Percentiles rank a stretch among this genome's conserved stretches.
These are phyloP conservation scores for Panopea generosa DNA, from an alignment of 2,888 invertebrate species.

Conservation along the genomic window DNA sequence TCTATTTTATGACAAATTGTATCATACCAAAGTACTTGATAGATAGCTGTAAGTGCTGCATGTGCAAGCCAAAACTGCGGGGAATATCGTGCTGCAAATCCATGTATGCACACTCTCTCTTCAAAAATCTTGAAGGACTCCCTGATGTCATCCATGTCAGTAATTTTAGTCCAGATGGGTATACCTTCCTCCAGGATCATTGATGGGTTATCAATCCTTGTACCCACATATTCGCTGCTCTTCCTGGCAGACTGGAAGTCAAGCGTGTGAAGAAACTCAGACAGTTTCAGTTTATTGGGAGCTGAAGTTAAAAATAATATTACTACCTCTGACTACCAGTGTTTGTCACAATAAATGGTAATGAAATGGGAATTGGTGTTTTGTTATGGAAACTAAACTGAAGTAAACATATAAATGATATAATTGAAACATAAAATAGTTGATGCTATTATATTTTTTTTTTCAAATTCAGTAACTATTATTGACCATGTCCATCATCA, in stretches of 20 bases:
- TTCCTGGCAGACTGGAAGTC: constrained; percentile 41
- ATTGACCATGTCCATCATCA: too few species aligned
- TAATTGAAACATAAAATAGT: too few species aligned
- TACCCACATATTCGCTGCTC: constrained; percentile 50
- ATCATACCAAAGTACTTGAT: constrained; percentile 48
- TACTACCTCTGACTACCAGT: too few species aligned
- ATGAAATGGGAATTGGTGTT: too few species aligned
- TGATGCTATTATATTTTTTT: too few species aligned
- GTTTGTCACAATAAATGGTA: too few species aligned
- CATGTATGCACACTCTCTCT: constrained; percentile 48
- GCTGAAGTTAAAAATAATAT: neutral
- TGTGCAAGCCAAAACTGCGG: constrained; percentile 58
- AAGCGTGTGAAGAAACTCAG: constrained; percentile 31
- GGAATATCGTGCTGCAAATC: constrained; percentile 57
- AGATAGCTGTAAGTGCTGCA: constrained; percentile 55
- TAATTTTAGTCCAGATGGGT: constrained; percentile 30
- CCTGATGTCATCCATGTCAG: constrained; percentile 49
- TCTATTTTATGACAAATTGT: too few species aligned
- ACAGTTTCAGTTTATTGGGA: constrained; percentile 26
- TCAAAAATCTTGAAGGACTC: constrained; percentile 43
- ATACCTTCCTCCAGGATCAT: constrained; percentile 56
- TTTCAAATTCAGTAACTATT: too few species aligned
- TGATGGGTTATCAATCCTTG: constrained; percentile 47
- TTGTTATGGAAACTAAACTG: too few species aligned
- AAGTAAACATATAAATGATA: too few species aligned